Conservation (phyloP, 2,797 vertebrate genomes). For the Mus minutoides region DNA sequence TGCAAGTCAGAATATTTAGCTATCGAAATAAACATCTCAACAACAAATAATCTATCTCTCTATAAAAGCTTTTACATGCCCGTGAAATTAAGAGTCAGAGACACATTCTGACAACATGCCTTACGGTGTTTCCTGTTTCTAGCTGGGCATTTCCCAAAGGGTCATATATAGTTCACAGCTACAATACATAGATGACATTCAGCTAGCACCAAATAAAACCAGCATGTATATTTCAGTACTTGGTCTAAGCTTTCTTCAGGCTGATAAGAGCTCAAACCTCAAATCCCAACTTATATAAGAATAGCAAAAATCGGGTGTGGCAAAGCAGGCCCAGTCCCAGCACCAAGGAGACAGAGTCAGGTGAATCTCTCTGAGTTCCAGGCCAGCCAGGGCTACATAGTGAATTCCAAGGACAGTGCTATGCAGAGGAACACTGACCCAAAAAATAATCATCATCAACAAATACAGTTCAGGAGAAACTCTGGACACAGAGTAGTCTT, state of each 20-base stretch:
- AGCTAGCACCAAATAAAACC: constrained; percentile 40
- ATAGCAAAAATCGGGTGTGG: constrained; percentile 11
- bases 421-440: too few species aligned
- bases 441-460: background rate
- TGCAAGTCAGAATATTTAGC: constrained; percentile 62
- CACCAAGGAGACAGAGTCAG: background rate
- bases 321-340: background rate
- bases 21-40: constrained; percentile 68
- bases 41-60: constrained; percentile 47
- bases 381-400: background rate
- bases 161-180: constrained; percentile 21
- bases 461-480: background rate
- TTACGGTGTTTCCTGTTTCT: constrained; percentile 43
- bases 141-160: constrained; percentile 58
- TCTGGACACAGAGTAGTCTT: constrained; percentile 38
- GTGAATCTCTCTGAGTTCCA: background rate
- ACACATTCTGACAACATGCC: constrained; percentile 31
- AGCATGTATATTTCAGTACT: constrained; percentile 6
- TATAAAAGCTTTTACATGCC: constrained; percentile 62
- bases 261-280: background rate
- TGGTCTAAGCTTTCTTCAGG: constrained; percentile 13
- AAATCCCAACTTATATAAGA: background rate
- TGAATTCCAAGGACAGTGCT: background rate
- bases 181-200: background rate
- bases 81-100: constrained; percentile 65